Conservation (phyloP, 2,797 vertebrate genomes). For the Mormyrops attenuatus region DNA sequence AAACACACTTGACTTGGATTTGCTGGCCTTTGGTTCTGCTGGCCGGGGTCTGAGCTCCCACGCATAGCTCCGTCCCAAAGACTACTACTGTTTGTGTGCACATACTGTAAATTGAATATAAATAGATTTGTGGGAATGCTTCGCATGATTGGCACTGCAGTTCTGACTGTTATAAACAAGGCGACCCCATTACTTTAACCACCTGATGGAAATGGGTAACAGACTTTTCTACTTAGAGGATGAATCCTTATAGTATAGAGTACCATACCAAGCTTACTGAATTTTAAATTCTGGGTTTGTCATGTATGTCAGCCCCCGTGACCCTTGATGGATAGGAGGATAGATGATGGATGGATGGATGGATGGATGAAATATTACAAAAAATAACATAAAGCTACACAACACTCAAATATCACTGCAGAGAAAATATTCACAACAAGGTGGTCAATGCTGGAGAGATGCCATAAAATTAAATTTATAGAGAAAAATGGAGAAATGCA, state of each 20-base stretch:
- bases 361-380: neutral
- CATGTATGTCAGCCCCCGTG: neutral
- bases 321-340: neutral
- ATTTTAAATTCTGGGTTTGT: neutral
- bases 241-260: neutral
- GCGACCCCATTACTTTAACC: neutral
- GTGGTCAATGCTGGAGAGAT: neutral
- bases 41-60: neutral
- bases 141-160: neutral
- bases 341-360: neutral
- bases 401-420: neutral
- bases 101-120: slow-evolving; percentile 20
- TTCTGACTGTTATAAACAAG: slow-evolving; percentile 15
- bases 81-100: slow-evolving; percentile 9
- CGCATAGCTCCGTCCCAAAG: neutral
- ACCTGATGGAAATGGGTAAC: neutral
- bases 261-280: neutral
- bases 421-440: neutral
- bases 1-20: slow-evolving; percentile 24
- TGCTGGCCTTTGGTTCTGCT: neutral
- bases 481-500: neutral
- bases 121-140: slow-evolving; percentile 14
- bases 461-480: neutral
- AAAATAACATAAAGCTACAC: neutral
- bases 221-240: neutral